phyloP scores from a whole-genome alignment of 2,113 vertebrate species.

The Prionailurus bengalensis region DNA sequence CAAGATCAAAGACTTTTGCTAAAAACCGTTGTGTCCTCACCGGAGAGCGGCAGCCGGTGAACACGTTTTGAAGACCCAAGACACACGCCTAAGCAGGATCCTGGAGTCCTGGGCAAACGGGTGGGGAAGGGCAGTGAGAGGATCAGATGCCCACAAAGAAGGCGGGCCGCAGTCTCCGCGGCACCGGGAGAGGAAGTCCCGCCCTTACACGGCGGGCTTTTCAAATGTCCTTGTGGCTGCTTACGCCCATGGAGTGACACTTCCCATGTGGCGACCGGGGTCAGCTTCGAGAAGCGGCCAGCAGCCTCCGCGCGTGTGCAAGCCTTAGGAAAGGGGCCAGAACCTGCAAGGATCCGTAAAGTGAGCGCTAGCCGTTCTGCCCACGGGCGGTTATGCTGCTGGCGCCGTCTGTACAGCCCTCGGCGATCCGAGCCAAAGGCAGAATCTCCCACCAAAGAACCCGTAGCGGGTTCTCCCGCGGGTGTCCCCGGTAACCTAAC shows the following conservation, averaged over 20 bases:
- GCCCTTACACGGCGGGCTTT: neutral
- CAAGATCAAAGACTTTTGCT: no score
- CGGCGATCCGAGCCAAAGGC: no score
- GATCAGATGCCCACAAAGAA: no score
- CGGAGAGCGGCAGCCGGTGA: neutral
- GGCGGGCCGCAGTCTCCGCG: fast-evolving
- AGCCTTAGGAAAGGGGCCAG: no score
- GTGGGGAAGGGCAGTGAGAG: no score
- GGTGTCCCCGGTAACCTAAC: fast-evolving
- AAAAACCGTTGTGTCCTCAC: no score
- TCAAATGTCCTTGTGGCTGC: neutral
- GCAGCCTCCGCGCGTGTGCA: no score
- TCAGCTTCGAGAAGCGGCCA: no score
- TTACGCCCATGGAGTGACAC: fast-evolving
- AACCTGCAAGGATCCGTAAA: no score
- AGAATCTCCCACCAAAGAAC: fast-evolving
- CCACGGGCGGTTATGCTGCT: no score
- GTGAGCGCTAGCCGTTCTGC: neutral
- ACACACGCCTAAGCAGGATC: neutral
- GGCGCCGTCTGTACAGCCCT: fast-evolving
- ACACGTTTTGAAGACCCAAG: neutral
- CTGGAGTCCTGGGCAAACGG: neutral
- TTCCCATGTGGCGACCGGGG: no score
- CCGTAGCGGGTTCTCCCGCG: fast-evolving
- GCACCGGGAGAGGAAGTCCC: neutral